Percentiles rank a stretch among this genome's conserved stretches.
phyloP scores from a whole-genome alignment of 2,888 invertebrate genomes.

The Drosophila peninsularis region DNA sequence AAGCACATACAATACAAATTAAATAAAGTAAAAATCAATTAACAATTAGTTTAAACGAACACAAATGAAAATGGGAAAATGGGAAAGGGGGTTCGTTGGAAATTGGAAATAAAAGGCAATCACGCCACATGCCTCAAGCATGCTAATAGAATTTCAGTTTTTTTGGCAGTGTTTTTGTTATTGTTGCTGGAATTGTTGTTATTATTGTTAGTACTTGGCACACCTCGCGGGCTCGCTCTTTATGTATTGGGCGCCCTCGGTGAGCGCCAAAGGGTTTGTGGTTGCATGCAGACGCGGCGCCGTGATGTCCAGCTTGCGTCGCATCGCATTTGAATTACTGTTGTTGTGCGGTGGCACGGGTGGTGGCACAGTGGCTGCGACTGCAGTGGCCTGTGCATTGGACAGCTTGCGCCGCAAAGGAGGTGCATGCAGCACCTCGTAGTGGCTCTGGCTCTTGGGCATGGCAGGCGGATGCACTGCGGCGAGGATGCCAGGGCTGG shows the following conservation, averaged over 20 bases:
- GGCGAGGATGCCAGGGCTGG: slow-evolving; percentile 37
- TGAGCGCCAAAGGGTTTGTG: slow-evolving; percentile 86
- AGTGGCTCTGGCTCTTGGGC: slow-evolving; percentile 74
- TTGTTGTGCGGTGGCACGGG: slow-evolving; percentile 36
- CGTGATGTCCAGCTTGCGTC: slow-evolving; percentile 85
- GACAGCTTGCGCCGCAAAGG: slow-evolving; percentile 64
- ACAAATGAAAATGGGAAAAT: slow-evolving; percentile 14
- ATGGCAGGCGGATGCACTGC: slow-evolving; percentile 66
- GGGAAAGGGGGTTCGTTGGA: neutral
- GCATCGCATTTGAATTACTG: slow-evolving; percentile 70
- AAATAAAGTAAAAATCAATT: slow-evolving; percentile 6
- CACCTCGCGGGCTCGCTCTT: slow-evolving; percentile 83
- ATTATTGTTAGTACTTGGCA: slow-evolving; percentile 63
- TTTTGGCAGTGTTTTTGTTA: slow-evolving; percentile 44
- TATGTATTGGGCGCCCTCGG: slow-evolving; percentile 84
- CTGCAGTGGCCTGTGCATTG: slow-evolving; percentile 21
- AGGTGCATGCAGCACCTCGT: slow-evolving; percentile 54
- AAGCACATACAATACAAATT: slow-evolving; percentile 1
- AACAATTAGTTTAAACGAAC: slow-evolving; percentile 9
- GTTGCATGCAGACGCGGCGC: slow-evolving; percentile 86
- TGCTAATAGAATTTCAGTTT: slow-evolving; percentile 29
- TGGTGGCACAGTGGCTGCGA: slow-evolving; percentile 28
- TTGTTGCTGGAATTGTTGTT: slow-evolving; percentile 27
- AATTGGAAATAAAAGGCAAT: slow-evolving; percentile 11
- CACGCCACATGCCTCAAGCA: slow-evolving; percentile 43